A percentile compares a stretch with the other conserved stretches of the same genome.
These are phyloP conservation scores for Cygnus buccinator DNA, from an alignment of 2,113 vertebrate species.

Conservation along the genomic window DNA sequence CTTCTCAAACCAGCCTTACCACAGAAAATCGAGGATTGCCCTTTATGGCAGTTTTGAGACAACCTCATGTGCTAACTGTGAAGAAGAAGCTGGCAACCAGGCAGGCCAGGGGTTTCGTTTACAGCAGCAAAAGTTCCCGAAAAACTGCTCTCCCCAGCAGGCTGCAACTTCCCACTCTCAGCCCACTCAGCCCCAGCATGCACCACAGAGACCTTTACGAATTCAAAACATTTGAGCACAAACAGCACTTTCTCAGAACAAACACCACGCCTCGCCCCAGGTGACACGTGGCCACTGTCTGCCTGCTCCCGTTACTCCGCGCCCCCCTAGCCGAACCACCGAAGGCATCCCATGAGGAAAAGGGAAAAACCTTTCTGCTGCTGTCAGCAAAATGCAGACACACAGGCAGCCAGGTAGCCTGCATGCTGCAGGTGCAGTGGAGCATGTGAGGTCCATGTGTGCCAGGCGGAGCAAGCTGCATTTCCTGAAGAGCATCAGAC, in stretches of 20 bases:
- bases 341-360: neutral
- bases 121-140: neutral
- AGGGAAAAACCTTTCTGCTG: neutral
- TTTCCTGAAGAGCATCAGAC: neutral
- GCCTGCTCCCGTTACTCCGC: neutral
- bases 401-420: neutral
- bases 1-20: neutral
- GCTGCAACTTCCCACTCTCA: neutral
- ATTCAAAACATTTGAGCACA: neutral
- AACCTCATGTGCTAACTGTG: neutral
- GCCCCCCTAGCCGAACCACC: neutral
- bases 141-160: neutral
- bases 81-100: neutral
- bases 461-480: neutral
- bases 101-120: neutral
- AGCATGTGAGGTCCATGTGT: accelerated
- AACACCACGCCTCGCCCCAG: neutral
- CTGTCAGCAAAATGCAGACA: neutral
- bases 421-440: neutral
- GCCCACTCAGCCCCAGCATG: neutral
- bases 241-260: neutral
- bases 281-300: too few relatives aligned
- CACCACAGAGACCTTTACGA: neutral
- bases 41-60: neutral
- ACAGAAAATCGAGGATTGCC: neutral